These are phyloP conservation scores for Genyomyrus donnyi DNA, from an alignment of 2,113 vertebrate species.

Conservation along the genomic window DNA sequence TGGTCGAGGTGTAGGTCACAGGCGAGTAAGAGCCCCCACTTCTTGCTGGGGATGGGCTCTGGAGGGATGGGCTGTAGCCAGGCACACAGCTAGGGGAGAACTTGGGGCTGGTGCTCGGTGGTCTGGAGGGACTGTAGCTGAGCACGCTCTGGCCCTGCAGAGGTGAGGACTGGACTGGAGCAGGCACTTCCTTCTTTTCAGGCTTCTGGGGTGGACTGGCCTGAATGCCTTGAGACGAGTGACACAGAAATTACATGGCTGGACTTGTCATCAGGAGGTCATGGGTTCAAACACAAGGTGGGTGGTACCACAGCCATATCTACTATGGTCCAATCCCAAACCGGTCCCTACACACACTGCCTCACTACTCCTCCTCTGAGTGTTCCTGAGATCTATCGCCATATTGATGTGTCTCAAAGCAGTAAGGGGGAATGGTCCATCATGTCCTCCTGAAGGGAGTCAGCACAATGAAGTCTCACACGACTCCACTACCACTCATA, in stretches of 20 bases:
- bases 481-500: no score
- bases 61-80: conserved; percentile 74
- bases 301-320: background rate
- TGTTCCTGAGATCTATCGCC: no score
- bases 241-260: background rate
- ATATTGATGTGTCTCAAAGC: no score
- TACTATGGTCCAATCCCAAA: background rate
- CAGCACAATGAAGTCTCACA: no score
- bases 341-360: background rate
- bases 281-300: background rate
- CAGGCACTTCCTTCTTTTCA: conserved; percentile 60
- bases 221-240: conserved; percentile 61
- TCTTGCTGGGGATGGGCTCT: conserved; percentile 54
- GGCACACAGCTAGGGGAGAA: conserved; percentile 71
- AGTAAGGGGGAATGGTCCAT: no score
- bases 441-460: no score
- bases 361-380: background rate
- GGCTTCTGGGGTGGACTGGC: conserved; percentile 63
- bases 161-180: conserved; percentile 60
- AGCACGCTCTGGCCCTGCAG: conserved; percentile 87
- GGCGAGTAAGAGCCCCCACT: conserved; percentile 59
- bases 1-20: conserved; percentile 44
- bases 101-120: conserved; percentile 75
- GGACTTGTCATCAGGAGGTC: background rate
- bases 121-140: conserved; percentile 84